Base-by-base conservation (phyloP, 2,113 vertebrate species). In the Morone chrysops region DNA sequence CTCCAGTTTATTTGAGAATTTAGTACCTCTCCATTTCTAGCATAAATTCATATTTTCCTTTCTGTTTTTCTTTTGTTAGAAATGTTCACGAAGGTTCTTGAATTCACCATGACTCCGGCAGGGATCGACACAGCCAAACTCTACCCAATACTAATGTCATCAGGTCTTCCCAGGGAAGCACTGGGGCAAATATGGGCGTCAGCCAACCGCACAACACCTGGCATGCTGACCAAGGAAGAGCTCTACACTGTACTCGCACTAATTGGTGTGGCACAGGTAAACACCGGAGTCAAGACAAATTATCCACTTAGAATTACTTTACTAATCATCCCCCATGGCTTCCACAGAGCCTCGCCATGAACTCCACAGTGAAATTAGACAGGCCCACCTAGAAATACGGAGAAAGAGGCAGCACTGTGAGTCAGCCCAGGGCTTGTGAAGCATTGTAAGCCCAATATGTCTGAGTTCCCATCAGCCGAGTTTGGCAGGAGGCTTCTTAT, bases 111-210 rank as follows among this genome's bases (percentile, higher is more conserved):
- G 96, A 98, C 97, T 69, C 95, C 98, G 14, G 85, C 96, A 75
- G 98, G 98, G 72, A 98, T 99, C 67, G 98, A 99, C 90, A 99
- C 98, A 53, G 96, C 96, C 85, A 99, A 99, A 86, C 97, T 99
- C 56, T 99, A 99, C 88, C 98, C 97, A 36, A 97, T 99, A 78
- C 95, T 99, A 87, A 98, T 99, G 96, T 99, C 98, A 0, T 99
- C 98, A 25, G 98, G 98, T 12, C 95, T 99, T 92, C 98, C 98
- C 84, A 95, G 98, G 48, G 98, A 99, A 94, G 97, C 97, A 0
- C 95, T 99, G 60, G 98, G 98, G 17, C 98, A 99, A 87, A 99
- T 99, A 78, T 99, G 98, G 98, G 98, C 97, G 4, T 74, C 97
- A 71, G 97, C 98, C 91, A 99, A 99, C 91, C 97, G 97, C 70